A percentile compares a stretch with the other conserved stretches of the same genome.
phyloP scores from a whole-genome alignment of 2,113 vertebrate genomes.

The Ochotona curzoniae region DNA sequence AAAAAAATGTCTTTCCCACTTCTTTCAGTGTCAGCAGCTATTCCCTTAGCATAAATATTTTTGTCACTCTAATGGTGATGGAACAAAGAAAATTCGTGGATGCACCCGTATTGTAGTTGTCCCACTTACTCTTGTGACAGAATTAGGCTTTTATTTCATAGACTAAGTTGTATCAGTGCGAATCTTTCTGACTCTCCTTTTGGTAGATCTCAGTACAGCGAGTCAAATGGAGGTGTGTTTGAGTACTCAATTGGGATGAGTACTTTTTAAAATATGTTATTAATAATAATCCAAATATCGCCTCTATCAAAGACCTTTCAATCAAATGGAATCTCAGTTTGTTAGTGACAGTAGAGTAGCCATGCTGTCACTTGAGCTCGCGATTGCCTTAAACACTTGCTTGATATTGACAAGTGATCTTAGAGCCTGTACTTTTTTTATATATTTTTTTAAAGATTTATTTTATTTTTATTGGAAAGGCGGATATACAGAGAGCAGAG shows the following conservation, averaged over 20 bases:
- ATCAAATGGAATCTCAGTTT: constrained; percentile 15
- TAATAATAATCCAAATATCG: constrained; percentile 32
- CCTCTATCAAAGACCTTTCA: background rate
- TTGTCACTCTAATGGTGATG: constrained; percentile 68
- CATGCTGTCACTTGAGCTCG: background rate
- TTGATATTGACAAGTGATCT: background rate
- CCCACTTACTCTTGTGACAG: constrained; percentile 67
- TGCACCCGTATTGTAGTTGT: constrained; percentile 41
- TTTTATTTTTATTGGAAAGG: no score
- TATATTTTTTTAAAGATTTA: no score
- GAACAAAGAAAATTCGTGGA: constrained; percentile 68
- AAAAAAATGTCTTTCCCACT: constrained; percentile 60
- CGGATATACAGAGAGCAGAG: no score
- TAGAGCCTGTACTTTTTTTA: no score
- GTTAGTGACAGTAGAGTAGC: background rate
- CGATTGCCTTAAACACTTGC: constrained; percentile 11
- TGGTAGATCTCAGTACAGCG: constrained; percentile 28
- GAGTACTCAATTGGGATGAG: constrained; percentile 25
- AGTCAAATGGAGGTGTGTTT: background rate
- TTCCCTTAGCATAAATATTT: constrained; percentile 63
- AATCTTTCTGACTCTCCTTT: constrained; percentile 32
- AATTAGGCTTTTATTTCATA: constrained; percentile 74
- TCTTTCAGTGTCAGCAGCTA: constrained; percentile 64
- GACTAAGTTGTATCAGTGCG: background rate
- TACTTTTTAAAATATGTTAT: constrained; percentile 48